Percentiles rank a stretch among this genome's conserved stretches.
These are phyloP conservation scores for Phlogophora meticulosa DNA, from an alignment of 2,888 invertebrate species.

Conservation along the genomic window DNA sequence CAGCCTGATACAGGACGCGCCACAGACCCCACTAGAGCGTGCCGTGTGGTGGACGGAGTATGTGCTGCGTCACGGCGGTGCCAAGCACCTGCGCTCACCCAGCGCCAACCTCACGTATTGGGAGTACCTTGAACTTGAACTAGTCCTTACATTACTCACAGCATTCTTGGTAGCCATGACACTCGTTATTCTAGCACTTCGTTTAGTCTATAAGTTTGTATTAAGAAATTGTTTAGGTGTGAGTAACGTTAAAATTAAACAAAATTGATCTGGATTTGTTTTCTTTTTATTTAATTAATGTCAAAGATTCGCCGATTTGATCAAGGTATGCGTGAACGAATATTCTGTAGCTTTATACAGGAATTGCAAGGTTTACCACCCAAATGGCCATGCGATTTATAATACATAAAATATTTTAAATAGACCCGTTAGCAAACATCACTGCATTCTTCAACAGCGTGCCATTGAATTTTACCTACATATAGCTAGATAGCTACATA, in stretches of 20 bases:
- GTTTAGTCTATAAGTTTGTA: not conserved
- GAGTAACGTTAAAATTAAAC: not conserved
- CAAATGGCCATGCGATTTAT: no score
- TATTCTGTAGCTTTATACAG: no score
- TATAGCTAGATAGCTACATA: no score
- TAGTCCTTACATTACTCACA: constrained; percentile 41
- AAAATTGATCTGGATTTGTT: not conserved
- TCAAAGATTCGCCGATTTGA: no score
- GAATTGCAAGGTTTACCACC: no score
- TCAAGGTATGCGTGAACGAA: no score
- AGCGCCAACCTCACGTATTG: constrained; percentile 67
- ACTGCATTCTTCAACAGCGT: no score
- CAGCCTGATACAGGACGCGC: constrained; percentile 42
- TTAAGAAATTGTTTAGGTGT: not conserved
- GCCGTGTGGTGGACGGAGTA: no score
- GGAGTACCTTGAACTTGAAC: constrained; percentile 67
- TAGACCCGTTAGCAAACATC: no score
- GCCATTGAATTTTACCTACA: no score
- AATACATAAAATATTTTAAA: no score
- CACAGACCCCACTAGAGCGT: not conserved
- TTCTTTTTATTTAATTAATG: not conserved
- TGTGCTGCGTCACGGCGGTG: constrained; percentile 80
- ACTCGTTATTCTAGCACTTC: not conserved
- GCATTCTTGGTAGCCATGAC: constrained; percentile 1
- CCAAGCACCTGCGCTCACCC: no score